Base-by-base conservation (phyloP, 2,797 vertebrate species). In the Enteromius afrohamiltoni region DNA sequence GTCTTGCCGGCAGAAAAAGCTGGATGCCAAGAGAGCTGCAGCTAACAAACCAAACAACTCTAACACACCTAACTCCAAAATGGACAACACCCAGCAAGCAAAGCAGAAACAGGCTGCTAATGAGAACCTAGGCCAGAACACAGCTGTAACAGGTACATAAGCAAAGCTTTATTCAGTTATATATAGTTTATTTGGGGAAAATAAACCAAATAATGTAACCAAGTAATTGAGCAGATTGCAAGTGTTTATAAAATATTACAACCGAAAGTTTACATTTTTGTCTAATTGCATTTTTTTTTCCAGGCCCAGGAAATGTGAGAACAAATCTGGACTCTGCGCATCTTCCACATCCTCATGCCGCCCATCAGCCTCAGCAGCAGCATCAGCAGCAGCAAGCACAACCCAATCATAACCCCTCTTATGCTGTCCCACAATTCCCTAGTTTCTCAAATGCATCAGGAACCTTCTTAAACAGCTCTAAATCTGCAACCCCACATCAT, bases 1-100 rank as follows among this genome's bases (percentile, higher is more conserved):
- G 93, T 97, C 96, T 0, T 98, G 97, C 86, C 94, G 97, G 67
- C 98, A 99, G 88, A 98, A 95, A 92, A 99, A 99, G 90, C 91
- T 98, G 80, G 97, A 99, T 84, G 95, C 97, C 89, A 98, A 96
- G 93, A 98, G 95, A 89, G 96, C 97, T 75, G 96, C 96, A 16
- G 93, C 94, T 77, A 97, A 96, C 88, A 98, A 96, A 83, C 93
- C 96, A 65, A 70, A 77, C 69, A 93, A 95, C 85, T 86, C 95
- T 89, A 97, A 97, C 85, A 96, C 85, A 77, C 73, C 91, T 31
- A 93, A 90, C 86, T 93, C 88, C 85, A 98, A 97, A 93, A 92
- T 89, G 64, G 97, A 99, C 55, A 98, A 95, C 91, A 94, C 94
- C 1, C 95, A 96, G 82, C 86, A 93, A 29, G 91, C 94, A 64